A percentile compares a stretch with the other conserved stretches of the same genome.
phyloP scores from a whole-genome alignment of 2,888 invertebrate genomes.

The Chironomus tentans region DNA sequence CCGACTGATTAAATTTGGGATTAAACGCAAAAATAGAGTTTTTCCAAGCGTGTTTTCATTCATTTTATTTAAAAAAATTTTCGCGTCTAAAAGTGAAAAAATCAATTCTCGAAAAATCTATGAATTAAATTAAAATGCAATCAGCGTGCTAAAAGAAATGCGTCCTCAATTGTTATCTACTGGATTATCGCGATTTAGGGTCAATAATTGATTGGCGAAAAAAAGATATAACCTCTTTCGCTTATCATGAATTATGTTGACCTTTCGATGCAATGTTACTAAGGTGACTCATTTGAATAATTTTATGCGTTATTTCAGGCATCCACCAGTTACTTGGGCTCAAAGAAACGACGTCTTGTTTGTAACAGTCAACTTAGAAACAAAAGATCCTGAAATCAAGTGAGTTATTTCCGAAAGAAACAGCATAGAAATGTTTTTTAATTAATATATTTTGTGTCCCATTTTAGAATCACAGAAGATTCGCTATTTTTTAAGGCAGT shows the following conservation, averaged over 20 bases:
- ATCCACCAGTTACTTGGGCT: constrained; percentile 88
- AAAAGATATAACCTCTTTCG: neutral
- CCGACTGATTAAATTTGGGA: no score
- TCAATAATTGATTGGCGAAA: neutral
- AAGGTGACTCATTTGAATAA: no score
- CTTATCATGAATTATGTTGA: neutral
- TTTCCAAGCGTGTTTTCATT: neutral
- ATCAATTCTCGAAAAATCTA: neutral
- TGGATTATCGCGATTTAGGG: no score
- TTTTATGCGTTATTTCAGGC: constrained; percentile 28
- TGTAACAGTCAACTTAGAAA: constrained; percentile 85
- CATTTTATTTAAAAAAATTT: neutral
- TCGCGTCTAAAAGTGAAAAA: neutral
- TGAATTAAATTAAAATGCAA: neutral
- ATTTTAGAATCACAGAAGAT: constrained; percentile 55
- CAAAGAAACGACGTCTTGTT: constrained; percentile 75
- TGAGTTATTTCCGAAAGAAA: constrained; percentile 39
- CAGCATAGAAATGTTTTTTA: neutral
- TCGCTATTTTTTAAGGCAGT: constrained; percentile 74
- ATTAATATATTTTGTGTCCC: constrained; percentile 19
- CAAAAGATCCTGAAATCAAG: constrained; percentile 73
- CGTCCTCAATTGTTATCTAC: neutral
- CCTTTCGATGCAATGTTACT: neutral
- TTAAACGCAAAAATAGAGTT: neutral
- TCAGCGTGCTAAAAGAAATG: neutral